These are phyloP conservation scores for Orchesellides sinensis DNA, from an alignment of 2,888 invertebrate genomes.

Conservation along the genomic window DNA sequence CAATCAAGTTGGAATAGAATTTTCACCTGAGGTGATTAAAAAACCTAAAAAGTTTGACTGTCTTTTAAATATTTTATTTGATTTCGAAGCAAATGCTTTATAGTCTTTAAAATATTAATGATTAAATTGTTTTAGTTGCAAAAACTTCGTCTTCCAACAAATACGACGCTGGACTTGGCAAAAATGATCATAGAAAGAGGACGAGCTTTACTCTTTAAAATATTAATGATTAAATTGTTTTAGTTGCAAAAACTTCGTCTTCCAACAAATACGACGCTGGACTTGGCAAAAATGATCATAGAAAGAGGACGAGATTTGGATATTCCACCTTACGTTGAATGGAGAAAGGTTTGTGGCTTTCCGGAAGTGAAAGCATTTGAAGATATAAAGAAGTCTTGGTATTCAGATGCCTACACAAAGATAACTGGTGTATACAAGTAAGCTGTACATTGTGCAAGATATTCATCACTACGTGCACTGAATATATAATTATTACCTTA, in stretches of 20 bases:
- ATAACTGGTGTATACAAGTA: conserved; percentile 68
- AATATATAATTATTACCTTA: conserved; percentile 25
- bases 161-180: conserved; percentile 86
- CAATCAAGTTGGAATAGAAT: conserved; percentile 81
- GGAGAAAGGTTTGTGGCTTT: conserved; percentile 87
- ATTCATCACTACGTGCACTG: not conserved
- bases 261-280: conserved; percentile 79
- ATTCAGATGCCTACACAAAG: conserved; percentile 79
- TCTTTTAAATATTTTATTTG: no score
- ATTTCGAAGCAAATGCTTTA: no score
- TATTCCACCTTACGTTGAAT: conserved; percentile 86
- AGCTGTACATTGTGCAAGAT: not conserved
- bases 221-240: no score
- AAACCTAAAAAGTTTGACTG: no score
- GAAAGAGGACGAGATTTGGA: conserved; percentile 94
- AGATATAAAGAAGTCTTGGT: conserved; percentile 83
- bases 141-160: conserved; percentile 68
- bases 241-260: not conserved
- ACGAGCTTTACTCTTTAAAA: no score
- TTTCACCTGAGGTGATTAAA: conserved; percentile 81
- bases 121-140: not conserved
- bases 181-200: conserved; percentile 92
- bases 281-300: conserved; percentile 91
- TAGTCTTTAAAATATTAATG: no score
- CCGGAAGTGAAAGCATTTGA: conserved; percentile 81